These are phyloP conservation scores for Macrobrachium nipponense DNA, from an alignment of 1,140 invertebrate species.

Conservation along the genomic window DNA sequence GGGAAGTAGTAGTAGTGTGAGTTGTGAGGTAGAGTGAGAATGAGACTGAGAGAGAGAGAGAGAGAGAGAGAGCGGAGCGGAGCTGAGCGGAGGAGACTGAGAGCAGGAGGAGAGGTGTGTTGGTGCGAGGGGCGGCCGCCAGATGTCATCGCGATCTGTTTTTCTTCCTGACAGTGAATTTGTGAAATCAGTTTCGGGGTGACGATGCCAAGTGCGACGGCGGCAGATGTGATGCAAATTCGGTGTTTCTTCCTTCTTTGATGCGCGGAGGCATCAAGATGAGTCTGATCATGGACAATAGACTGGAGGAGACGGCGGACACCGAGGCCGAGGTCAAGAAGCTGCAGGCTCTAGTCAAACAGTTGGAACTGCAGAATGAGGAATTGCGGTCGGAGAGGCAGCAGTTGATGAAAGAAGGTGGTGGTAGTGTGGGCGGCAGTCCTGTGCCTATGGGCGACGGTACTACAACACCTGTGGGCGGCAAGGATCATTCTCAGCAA, in stretches of 20 bases:
- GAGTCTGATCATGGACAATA: slow-evolving; percentile 64
- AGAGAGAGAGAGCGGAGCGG: too few species aligned
- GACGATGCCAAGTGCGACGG: slow-evolving; percentile 43
- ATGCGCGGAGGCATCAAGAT: slow-evolving; percentile 1
- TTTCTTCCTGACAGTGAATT: slow-evolving; percentile 44
- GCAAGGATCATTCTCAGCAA: too few species aligned
- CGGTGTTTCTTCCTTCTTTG: not conserved
- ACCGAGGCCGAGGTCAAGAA: slow-evolving; percentile 69
- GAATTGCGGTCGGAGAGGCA: slow-evolving; percentile 67
- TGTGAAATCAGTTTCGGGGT: slow-evolving; percentile 18
- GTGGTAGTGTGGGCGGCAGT: not conserved
- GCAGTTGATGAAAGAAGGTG: slow-evolving; percentile 55
- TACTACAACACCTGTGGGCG: too few species aligned
- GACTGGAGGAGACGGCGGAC: slow-evolving; percentile 65
- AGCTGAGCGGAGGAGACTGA: too few species aligned
- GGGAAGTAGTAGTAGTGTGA: too few species aligned
- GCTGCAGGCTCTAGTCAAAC: slow-evolving; percentile 69
- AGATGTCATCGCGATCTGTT: slow-evolving; percentile 48
- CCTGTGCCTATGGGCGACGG: not conserved
- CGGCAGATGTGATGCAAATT: slow-evolving; percentile 21
- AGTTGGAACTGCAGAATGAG: slow-evolving; percentile 70
- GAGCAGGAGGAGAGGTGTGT: too few species aligned
- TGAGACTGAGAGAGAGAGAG: too few species aligned
- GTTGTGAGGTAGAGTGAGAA: too few species aligned
- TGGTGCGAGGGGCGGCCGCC: not conserved